These are phyloP conservation scores for Gavialis gangeticus DNA, from an alignment of 2,113 vertebrate species.

Conservation along the genomic window DNA sequence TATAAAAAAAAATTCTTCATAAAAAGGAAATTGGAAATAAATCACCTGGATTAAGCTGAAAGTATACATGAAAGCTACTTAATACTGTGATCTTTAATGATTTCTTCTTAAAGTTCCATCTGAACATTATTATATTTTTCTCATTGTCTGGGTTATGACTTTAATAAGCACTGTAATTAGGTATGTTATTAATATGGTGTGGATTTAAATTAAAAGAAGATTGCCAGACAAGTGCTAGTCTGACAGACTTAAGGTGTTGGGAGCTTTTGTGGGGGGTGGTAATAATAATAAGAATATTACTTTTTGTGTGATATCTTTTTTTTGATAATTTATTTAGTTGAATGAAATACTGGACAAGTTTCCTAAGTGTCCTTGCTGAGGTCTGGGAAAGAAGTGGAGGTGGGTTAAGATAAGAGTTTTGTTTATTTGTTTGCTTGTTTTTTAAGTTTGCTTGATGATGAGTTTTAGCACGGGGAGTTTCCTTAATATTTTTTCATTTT, in stretches of 20 bases:
- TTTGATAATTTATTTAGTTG: neutral
- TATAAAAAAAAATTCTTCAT: neutral
- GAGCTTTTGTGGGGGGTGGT: too few species aligned
- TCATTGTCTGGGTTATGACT: slow-evolving; percentile 4
- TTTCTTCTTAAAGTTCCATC: neutral
- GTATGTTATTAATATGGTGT: neutral
- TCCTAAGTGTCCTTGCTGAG: too few species aligned
- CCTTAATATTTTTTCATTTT: neutral
- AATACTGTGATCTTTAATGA: neutral
- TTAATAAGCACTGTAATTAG: slow-evolving; percentile 37
- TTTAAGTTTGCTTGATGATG: neutral
- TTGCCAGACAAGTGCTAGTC: neutral
- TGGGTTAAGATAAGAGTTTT: too few species aligned
- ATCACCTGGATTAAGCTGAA: neutral
- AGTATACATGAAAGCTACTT: neutral
- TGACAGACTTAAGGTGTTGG: neutral
- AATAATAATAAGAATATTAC: too few species aligned
- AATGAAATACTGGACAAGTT: too few species aligned
- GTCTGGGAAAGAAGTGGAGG: too few species aligned
- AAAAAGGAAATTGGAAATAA: neutral
- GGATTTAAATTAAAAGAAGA: neutral
- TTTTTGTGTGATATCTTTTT: neutral
- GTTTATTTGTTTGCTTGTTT: too few species aligned
- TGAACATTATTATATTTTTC: neutral
- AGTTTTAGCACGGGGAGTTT: neutral